phyloP scores from a whole-genome alignment of 2,888 invertebrate genomes.

The Agrotis clavis region DNA sequence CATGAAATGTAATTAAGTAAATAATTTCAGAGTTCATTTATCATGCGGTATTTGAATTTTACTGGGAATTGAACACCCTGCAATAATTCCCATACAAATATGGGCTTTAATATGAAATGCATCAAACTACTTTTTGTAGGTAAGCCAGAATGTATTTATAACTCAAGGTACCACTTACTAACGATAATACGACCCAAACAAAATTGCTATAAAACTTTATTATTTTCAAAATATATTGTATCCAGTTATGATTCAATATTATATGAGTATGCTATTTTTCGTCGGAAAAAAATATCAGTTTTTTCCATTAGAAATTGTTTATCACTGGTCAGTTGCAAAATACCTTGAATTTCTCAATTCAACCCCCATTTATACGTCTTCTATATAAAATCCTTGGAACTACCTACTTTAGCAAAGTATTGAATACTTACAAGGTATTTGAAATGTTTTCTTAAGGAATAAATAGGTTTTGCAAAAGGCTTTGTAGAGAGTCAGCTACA shows the following conservation, averaged over 20 bases:
- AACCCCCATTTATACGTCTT: conserved; percentile 2
- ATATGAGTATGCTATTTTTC: background rate
- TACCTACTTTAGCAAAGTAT: conserved; percentile 1
- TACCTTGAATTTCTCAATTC: conserved; percentile 1
- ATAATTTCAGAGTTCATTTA: conserved; percentile 1
- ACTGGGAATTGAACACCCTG: no score
- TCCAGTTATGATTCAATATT: background rate
- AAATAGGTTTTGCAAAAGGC: conserved; percentile 1
- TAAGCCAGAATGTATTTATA: background rate
- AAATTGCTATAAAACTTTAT: background rate
- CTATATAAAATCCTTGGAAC: background rate
- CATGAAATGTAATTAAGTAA: conserved; percentile 23
- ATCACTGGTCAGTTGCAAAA: background rate
- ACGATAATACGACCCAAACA: background rate
- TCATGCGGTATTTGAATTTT: no score
- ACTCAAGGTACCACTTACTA: background rate
- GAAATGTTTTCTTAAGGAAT: conserved; percentile 10
- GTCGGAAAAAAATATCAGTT: background rate
- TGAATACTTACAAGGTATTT: conserved; percentile 3
- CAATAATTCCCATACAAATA: no score
- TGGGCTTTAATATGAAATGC: background rate
- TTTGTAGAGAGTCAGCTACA: background rate
- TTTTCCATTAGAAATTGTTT: background rate
- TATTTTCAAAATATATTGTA: background rate
- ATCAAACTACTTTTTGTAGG: background rate